These are phyloP conservation scores for Brevimyrus niger DNA, from an alignment of 2,113 vertebrate species.

Conservation along the genomic window DNA sequence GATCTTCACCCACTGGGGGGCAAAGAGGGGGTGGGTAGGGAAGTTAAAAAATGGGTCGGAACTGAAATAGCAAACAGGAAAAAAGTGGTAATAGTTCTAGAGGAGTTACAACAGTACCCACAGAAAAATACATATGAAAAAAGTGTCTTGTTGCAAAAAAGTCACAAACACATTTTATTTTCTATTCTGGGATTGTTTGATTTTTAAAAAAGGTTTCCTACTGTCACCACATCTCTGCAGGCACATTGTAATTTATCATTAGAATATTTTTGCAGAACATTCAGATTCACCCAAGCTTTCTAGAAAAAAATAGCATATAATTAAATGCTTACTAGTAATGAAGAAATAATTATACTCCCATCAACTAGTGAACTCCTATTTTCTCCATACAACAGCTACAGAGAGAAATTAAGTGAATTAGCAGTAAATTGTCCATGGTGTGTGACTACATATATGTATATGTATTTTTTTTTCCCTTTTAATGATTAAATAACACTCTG, in stretches of 20 bases:
- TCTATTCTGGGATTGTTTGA: background rate
- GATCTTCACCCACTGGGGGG: slow-evolving; percentile 41
- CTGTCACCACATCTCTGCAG: background rate
- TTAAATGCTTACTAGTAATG: background rate
- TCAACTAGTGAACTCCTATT: background rate
- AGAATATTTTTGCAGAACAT: background rate
- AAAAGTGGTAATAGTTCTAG: slow-evolving; percentile 3
- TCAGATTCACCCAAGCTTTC: background rate
- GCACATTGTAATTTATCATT: background rate
- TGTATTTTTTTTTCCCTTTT: background rate
- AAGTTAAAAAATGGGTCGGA: slow-evolving; percentile 12
- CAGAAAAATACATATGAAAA: background rate
- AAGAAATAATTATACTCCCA: background rate
- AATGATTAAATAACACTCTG: background rate
- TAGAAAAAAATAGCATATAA: background rate
- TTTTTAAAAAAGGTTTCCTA: background rate
- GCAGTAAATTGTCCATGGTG: background rate
- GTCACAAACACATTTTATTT: background rate
- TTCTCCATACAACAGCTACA: background rate
- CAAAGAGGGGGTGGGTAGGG: background rate
- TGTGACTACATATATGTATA: background rate
- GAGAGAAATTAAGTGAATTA: background rate
- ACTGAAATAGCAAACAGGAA: slow-evolving; percentile 4
- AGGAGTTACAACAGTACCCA: background rate
- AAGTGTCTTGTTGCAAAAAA: slow-evolving; percentile 1